A percentile compares a stretch with the other conserved stretches of the same genome.
phyloP scores from a whole-genome alignment of 2,113 vertebrate genomes.

The Clupea harengus region DNA sequence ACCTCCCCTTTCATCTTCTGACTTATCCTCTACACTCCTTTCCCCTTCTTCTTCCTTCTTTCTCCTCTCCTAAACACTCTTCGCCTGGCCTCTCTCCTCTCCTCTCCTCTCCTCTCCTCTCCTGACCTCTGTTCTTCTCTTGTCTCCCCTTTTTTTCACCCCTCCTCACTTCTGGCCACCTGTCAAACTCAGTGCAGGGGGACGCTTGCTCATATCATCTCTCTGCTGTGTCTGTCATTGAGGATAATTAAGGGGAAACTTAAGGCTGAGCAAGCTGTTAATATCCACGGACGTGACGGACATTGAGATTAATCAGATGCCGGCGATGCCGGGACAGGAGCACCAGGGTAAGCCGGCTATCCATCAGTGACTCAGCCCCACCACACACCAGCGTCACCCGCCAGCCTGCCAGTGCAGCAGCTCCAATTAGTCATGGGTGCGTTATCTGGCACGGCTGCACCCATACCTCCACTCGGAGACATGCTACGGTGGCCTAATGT shows the following conservation, averaged over 20 bases:
- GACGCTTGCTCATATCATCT: constrained; percentile 36
- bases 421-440: constrained; percentile 8
- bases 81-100: neutral
- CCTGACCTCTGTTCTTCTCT: neutral
- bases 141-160: neutral
- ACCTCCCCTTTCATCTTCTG: no score
- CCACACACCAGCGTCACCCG: constrained; percentile 15
- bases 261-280: constrained; percentile 64
- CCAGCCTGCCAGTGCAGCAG: constrained; percentile 29
- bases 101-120: neutral
- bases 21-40: no score
- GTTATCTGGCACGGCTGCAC: neutral
- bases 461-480: neutral
- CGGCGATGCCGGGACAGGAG: constrained; percentile 48
- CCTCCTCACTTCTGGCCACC: constrained; percentile 20
- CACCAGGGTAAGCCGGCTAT: constrained; percentile 47
- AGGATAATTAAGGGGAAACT: constrained; percentile 64
- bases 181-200: neutral
- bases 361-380: constrained; percentile 60
- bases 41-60: no score
- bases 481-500: no score
- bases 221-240: constrained; percentile 36
- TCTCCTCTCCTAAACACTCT: no score
- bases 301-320: constrained; percentile 61
- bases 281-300: constrained; percentile 61